Conservation (phyloP, 1,140 invertebrate species). For the Metaphire vulgaris region DNA sequence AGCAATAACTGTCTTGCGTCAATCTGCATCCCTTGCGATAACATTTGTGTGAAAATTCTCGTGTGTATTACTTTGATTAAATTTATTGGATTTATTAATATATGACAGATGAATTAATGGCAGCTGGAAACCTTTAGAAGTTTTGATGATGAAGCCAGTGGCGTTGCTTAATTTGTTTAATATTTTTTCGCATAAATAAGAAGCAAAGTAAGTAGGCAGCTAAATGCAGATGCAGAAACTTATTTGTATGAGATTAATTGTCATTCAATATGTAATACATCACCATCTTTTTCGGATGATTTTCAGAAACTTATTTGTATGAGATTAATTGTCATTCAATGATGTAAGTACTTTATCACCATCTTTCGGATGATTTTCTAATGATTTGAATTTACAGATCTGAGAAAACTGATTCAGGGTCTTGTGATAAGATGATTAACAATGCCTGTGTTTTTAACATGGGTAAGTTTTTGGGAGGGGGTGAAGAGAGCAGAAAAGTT, state of each 20-base stretch:
- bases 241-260: neutral
- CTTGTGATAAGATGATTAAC: neutral
- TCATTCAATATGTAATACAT: neutral
- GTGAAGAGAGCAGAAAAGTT: neutral
- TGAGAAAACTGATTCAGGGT: neutral
- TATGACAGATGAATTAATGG: no score
- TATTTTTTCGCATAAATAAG: neutral
- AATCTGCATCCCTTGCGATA: neutral
- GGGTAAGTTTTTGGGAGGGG: neutral
- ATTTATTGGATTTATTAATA: no score
- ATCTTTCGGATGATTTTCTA: neutral
- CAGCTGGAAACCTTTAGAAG: no score
- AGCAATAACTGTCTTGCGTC: neutral
- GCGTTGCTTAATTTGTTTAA: neutral
- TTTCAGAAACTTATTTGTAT: neutral
- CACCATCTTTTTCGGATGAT: no score
- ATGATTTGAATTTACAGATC: neutral
- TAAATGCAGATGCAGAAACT: neutral
- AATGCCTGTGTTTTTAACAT: neutral
- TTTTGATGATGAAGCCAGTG: neutral
- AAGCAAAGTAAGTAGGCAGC: neutral
- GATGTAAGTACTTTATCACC: neutral
- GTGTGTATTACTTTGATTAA: no score
- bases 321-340: neutral
- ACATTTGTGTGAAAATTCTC: no score